Base-by-base conservation (phyloP, 2,888 invertebrate genomes). In the Melitaea athalia region DNA sequence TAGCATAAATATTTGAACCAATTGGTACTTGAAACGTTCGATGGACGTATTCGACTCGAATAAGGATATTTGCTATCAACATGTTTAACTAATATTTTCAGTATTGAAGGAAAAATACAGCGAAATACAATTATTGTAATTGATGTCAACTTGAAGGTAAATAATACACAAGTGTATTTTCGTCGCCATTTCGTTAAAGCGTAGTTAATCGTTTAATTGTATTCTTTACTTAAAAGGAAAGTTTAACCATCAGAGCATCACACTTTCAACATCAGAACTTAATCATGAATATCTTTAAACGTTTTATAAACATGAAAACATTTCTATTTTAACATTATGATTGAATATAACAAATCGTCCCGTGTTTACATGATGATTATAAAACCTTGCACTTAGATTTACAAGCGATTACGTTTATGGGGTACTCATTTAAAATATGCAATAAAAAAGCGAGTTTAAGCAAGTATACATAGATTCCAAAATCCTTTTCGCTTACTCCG, bases 1-100 rank as follows among this genome's bases (percentile, higher is more conserved):
- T 68, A 63, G n/a, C 67, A 59, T 52, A 47, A 17, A 31, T 50
- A 15, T 47, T 31, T 59, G 59, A 17, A 42, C 43, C 7, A 11
- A 43, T 45, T 42, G 43, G 43, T 55, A 33, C 53, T 33, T 12
- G 11, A 3, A 12, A 10, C 11, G 17, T 12, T 11, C 45, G 45
- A 45, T 45, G 45, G 11, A 11, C 45, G 45, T 10, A 45, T 45
- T 45, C 0, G 11, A 0, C 45, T 11, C 4, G 10, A 45, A 45
- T 45, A 45, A 45, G 45, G 11, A 45, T 45, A 45, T 45, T 45
- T 45, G 45, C 45, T 45, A 38, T 38, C 38, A 8, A 2, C 1
- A 38, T 5, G 38, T 38, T 38, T 38, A 38, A 33, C 6, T 33
- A 33, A 38, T 38, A 38, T 38, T 38, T 3, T 38, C 3, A 38